Evolutionary conservation across 2,113 vertebrate genomes (phyloP).

Genomic region (Sinocyclocheilus grahami): DNA sequence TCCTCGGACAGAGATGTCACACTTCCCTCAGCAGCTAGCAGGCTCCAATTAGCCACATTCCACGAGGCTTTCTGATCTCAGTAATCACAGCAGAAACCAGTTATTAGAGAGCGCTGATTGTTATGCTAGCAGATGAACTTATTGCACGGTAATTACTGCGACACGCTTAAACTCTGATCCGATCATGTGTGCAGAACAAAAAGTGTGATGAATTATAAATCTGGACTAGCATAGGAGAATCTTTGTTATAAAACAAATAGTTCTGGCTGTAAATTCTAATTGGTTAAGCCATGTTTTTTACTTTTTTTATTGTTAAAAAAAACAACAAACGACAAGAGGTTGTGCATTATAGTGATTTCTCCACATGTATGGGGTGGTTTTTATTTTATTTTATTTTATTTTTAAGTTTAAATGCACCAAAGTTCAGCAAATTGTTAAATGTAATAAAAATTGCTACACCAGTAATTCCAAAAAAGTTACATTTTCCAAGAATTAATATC

Average conservation of each 20-base stretch:
- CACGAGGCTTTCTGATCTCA: neutral
- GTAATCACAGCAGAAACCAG: neutral
- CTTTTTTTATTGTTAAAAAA: too few relatives aligned
- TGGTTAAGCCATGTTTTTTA: neutral
- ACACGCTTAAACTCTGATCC: neutral
- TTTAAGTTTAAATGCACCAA: too few relatives aligned
- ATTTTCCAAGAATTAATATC: too few relatives aligned
- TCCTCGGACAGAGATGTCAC: neutral
- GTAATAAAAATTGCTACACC: too few relatives aligned
- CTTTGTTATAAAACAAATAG: neutral
- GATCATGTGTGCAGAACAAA: neutral
- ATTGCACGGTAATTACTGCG: neutral
- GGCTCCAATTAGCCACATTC: neutral
- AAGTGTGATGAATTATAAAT: neutral
- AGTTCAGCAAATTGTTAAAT: too few relatives aligned
- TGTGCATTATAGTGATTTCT: too few relatives aligned
- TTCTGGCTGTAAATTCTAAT: neutral
- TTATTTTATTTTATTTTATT: too few relatives aligned
- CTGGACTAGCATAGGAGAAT: neutral
- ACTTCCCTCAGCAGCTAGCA: neutral
- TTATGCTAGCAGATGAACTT: neutral
- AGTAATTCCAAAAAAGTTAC: too few relatives aligned
- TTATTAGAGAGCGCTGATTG: neutral
- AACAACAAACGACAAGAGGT: neutral
- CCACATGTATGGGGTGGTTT: too few relatives aligned